These are phyloP conservation scores for Andricus curvator DNA, from an alignment of 2,888 invertebrate genomes.

Conservation along the genomic window DNA sequence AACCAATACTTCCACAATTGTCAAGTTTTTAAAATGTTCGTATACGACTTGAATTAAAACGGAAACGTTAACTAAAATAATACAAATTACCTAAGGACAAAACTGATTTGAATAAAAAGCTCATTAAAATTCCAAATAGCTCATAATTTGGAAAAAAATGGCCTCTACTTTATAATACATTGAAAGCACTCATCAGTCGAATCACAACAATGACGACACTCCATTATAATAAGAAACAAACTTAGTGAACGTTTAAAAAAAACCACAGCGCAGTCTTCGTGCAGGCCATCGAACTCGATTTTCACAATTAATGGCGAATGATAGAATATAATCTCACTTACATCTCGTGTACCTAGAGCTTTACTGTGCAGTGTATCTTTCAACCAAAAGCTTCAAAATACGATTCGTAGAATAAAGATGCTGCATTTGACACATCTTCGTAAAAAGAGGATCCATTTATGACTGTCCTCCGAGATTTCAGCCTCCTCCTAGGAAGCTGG, in stretches of 20 bases:
- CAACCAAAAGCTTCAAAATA: constrained; percentile 20
- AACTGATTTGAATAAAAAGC: background rate
- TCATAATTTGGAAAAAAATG: background rate
- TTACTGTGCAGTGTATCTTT: constrained; percentile 7
- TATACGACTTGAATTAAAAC: too few relatives aligned
- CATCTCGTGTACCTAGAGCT: constrained; percentile 5
- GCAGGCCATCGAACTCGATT: background rate
- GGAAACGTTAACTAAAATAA: background rate
- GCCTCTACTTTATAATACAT: background rate
- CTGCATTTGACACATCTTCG: constrained; percentile 18
- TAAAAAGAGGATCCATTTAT: constrained; percentile 28
- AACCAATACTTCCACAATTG: background rate
- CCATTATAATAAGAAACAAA: background rate
- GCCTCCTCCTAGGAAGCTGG: constrained; percentile 32
- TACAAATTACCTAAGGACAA: background rate
- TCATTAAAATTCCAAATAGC: background rate
- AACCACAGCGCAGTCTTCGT: too few relatives aligned
- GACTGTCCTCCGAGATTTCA: background rate
- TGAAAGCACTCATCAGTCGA: background rate
- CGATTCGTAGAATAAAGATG: constrained; percentile 21
- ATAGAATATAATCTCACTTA: constrained; percentile 1
- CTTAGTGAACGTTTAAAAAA: background rate
- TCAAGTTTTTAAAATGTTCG: background rate
- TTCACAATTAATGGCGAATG: background rate
- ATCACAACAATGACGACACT: background rate